These are phyloP conservation scores for Tauraco erythrolophus DNA, from an alignment of 2,113 vertebrate species.

Conservation along the genomic window DNA sequence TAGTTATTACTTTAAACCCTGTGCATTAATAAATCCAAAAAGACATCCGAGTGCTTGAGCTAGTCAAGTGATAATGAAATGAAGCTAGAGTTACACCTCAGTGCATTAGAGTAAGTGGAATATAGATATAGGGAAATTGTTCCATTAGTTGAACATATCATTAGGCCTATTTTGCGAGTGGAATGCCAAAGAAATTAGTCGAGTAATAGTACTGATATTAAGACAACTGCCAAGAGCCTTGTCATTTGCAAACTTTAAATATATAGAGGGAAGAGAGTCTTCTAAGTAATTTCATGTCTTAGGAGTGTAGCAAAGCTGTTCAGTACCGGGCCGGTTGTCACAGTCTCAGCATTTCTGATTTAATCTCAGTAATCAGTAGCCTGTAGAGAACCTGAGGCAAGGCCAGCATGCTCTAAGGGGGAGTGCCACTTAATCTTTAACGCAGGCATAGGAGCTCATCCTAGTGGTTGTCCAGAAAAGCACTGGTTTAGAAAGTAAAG, in stretches of 20 bases:
- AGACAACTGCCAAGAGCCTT: constrained; percentile 38
- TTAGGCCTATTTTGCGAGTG: constrained; percentile 47
- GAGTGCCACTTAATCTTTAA: not conserved
- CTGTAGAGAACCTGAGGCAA: not conserved
- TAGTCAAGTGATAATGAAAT: constrained; percentile 71
- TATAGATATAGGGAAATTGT: constrained; percentile 62
- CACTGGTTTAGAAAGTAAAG: not conserved
- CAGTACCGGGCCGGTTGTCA: not conserved
- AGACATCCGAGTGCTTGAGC: constrained; percentile 38
- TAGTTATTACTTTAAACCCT: constrained; percentile 53
- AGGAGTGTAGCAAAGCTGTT: not conserved
- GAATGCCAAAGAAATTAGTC: constrained; percentile 58
- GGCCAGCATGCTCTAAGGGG: not conserved
- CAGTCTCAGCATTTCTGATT: not conserved
- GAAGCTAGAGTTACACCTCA: constrained; percentile 50
- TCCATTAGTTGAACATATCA: constrained; percentile 58
- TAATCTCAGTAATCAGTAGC: not conserved
- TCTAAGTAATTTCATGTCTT: not conserved
- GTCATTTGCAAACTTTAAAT: constrained; percentile 57
- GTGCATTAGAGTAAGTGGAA: constrained; percentile 63
- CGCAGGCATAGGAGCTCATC: not conserved
- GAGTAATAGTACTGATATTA: constrained; percentile 41
- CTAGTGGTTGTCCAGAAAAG: not conserved
- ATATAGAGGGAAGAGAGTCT: not conserved
- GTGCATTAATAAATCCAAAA: constrained; percentile 60